These are phyloP conservation scores for Apis cerana DNA, from an alignment of 1,140 invertebrate genomes.

Conservation along the genomic window DNA sequence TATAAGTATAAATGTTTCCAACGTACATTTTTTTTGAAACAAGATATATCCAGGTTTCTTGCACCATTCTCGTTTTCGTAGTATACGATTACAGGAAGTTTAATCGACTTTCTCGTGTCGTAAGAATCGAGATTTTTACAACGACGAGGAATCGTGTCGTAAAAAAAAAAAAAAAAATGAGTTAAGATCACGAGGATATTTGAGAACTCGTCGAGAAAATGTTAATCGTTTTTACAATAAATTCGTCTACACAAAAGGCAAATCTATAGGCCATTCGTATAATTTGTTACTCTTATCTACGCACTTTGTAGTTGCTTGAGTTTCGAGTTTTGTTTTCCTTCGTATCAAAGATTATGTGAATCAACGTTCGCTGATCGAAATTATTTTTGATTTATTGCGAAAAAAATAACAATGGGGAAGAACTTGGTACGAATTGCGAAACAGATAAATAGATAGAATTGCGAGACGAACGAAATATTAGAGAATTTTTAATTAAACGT, in stretches of 20 bases:
- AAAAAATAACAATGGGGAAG: too few relatives aligned
- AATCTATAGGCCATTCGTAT: neutral
- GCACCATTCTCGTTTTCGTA: neutral
- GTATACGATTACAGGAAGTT: neutral
- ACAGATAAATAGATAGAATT: too few relatives aligned
- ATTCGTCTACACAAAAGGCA: neutral
- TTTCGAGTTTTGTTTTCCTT: constrained; percentile 19
- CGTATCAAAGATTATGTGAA: neutral
- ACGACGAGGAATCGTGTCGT: neutral
- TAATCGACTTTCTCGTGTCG: neutral
- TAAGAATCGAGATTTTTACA: neutral
- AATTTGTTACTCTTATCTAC: neutral
- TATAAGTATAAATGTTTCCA: neutral
- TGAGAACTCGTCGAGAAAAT: neutral
- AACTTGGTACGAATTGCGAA: neutral
- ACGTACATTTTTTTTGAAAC: neutral
- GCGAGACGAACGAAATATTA: too few relatives aligned
- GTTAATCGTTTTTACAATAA: neutral
- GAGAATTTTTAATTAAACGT: too few relatives aligned
- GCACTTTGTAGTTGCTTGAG: constrained; percentile 22
- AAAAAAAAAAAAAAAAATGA: too few relatives aligned
- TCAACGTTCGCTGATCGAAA: constrained; percentile 20
- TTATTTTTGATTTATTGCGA: too few relatives aligned
- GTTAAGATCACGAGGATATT: neutral
- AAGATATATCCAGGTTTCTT: neutral